phyloP scores from a whole-genome alignment of 2,113 vertebrate species.

The Cricetomys ansorgei region DNA sequence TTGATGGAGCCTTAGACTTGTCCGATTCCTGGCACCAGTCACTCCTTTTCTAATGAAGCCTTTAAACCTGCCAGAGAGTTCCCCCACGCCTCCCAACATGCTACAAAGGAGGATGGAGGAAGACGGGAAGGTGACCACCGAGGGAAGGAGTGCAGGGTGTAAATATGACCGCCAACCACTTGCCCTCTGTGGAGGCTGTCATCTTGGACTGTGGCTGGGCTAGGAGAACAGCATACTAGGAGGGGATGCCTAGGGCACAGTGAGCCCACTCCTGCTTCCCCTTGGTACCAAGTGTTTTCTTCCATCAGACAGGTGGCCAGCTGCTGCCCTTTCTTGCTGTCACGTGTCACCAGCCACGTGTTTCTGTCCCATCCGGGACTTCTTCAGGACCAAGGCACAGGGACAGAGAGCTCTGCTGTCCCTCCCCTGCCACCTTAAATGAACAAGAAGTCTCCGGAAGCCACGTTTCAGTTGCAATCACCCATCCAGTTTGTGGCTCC shows the following conservation, averaged over 20 bases:
- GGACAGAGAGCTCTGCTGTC: not conserved
- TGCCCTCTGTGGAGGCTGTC: not conserved
- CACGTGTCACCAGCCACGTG: not conserved
- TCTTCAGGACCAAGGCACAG: not conserved
- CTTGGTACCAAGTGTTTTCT: not conserved
- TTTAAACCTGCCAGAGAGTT: not conserved
- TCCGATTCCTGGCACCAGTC: not conserved
- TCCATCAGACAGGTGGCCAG: not conserved
- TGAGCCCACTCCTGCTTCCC: not conserved
- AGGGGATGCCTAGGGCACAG: too few relatives aligned
- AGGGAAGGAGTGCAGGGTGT: not conserved
- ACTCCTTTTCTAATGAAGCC: not conserved
- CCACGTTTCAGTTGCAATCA: conserved; percentile 33
- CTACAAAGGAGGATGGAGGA: not conserved
- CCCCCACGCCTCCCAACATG: not conserved
- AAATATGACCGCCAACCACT: not conserved
- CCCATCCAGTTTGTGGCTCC: conserved; percentile 61
- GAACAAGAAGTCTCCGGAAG: conserved; percentile 56
- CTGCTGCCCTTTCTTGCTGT: not conserved
- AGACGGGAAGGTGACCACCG: not conserved
- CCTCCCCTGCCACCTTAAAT: conserved; percentile 56
- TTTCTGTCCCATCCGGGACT: not conserved
- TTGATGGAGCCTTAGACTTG: not conserved
- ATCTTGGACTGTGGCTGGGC: too few relatives aligned
- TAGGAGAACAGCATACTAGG: not conserved